Conservation (phyloP, 1,140 invertebrate genomes). For the Phymastichus coffea region DNA sequence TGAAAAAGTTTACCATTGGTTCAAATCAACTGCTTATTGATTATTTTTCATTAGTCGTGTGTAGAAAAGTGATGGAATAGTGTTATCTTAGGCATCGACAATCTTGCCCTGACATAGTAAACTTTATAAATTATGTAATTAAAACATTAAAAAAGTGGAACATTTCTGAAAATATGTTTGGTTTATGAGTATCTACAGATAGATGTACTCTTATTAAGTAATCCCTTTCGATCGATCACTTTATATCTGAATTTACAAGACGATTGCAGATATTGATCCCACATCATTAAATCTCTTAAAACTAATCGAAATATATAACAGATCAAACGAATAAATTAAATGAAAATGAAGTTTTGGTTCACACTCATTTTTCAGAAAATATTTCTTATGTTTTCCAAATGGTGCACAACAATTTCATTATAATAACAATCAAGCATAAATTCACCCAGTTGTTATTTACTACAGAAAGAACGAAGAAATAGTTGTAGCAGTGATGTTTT, state of each 20-base stretch:
- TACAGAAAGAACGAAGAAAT: no score
- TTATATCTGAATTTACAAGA: neutral
- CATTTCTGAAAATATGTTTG: neutral
- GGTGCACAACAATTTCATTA: no score
- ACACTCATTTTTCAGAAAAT: constrained; percentile 42
- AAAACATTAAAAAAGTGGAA: neutral
- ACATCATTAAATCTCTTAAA: constrained; percentile 2
- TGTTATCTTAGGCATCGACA: no score
- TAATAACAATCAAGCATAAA: no score
- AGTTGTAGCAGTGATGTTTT: no score
- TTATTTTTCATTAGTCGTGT: no score
- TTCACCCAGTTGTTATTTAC: no score
- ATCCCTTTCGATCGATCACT: neutral
- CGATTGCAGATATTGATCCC: neutral
- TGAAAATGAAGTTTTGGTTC: constrained; percentile 21
- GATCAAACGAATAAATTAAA: constrained; percentile 15
- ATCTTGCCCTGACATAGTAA: no score
- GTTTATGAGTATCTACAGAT: neutral
- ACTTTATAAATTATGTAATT: no score
- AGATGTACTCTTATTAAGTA: neutral
- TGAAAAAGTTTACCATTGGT: no score
- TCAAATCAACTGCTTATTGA: no score
- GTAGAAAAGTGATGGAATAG: no score
- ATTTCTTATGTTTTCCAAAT: constrained; percentile 38
- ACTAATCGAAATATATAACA: neutral